Base-by-base conservation (phyloP, 2,888 invertebrate species). In the Odontocerum albicorne region DNA sequence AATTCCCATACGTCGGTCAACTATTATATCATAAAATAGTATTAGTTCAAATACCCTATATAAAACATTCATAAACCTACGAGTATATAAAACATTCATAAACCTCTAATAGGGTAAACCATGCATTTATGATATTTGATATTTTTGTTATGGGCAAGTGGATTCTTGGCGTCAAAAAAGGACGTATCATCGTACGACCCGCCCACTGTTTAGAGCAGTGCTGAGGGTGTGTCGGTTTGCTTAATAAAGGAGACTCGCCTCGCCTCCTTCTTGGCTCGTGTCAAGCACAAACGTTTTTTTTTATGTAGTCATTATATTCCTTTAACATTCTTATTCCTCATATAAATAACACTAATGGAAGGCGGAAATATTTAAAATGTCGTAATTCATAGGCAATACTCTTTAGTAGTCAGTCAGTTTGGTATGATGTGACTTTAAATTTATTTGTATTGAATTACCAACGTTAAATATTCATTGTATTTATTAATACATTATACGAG, bases 321-420 rank as follows among this genome's bases (percentile, higher is more conserved):
- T n/a, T n/a, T n/a, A n/a, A n/a, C n/a, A 17, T 12, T 32, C 15
- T 20, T 32, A 16, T 32, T 4, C 45, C 45, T 19, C 35, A 32
- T 20, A n/a, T 12, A 12, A 8, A 43, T 27, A 22, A 3, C 31
- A 15, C 27, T 27, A 8, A 43, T 15, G 43, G 43, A 21, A 43
- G 43, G 43, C 21, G 43, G 21, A 43, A 22, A 8, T 22, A 22
- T 43, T 27, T 27, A 27, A 27, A 27, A 7, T 27, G 27, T 27
- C 27, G 10, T 27, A 27, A 27, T 27, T 27, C 4, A 7, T 27
- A 27, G 27, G 27, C 6, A 27, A 27, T 27, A 27, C 33, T 4
- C 20, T 31, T 33, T 42, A 42, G 42, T 42, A 35, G 50, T 42
- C 50, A 50, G 50, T 22, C 33, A 17, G 33, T 42, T 50, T 50